Evolutionary conservation across 2,113 vertebrate species (phyloP), one percentile per base, ranked within the genome.

Genomic region (Casuarius casuarius): DNA sequence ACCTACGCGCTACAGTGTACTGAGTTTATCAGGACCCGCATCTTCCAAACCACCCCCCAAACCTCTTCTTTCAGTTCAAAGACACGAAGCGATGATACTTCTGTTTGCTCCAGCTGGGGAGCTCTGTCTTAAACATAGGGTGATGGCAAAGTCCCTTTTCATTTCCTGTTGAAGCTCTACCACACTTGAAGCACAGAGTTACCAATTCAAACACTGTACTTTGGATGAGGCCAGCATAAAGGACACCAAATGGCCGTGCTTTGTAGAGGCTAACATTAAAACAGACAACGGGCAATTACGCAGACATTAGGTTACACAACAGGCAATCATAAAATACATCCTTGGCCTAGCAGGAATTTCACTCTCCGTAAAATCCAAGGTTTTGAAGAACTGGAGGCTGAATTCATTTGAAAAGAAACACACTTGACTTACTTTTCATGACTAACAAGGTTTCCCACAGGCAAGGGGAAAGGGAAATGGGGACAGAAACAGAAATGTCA

Each of bases 131-230:
- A 52, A 42, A 49, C 56, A 8, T 0, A 3, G 2, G 15, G 49
- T 16, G 28, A 49, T 1, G 7, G 21, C 14, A n/a, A 87, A 87
- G n/a, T 1, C 7, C 21, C n/a, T 62, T 74, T 77, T 20, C 5
- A 13, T 15, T 46, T 42, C 62, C 52, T 66, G 38, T 0, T 0
- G 2, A 49, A 74, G 58, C 46, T 80, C 38, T 72, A 48, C 33
- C 42, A 31, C 49, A 9, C 21, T 18, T 23, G 1, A 35, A 74
- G 49, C 3, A 46, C 35, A 8, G 0, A 38, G 33, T 54, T 3
- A 35, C 33, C 35, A 12, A 7, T 0, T 17, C 7, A 44, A 26
- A 26, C 0, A 0, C 67, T 40, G 17, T 9, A 15, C 52, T 33
- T 52, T 20, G 28, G 54, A n/a, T 6, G 7, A 1, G 44, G 52